phyloP scores from a whole-genome alignment of 2,888 invertebrate species.

The Cylindroiulus punctatus region DNA sequence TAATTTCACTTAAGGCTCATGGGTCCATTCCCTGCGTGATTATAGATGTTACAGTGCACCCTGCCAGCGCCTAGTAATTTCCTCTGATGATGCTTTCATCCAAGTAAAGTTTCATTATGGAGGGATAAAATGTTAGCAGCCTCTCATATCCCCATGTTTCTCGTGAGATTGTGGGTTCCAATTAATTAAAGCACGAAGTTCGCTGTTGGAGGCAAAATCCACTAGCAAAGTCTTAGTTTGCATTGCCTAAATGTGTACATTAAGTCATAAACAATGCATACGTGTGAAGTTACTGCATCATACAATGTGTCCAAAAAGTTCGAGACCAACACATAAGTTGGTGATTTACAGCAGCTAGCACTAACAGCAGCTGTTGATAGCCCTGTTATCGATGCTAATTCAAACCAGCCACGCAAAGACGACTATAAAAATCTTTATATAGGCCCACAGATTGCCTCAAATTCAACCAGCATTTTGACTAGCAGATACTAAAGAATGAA shows the following conservation, averaged over 20 bases:
- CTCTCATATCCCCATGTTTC: neutral
- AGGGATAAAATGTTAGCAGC: neutral
- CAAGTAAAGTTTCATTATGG: neutral
- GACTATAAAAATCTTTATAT: neutral
- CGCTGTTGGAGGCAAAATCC: too few relatives aligned
- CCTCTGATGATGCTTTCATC: constrained; percentile 8
- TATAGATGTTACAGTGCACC: neutral
- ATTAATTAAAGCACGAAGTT: neutral
- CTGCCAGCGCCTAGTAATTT: neutral
- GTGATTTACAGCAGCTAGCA: too few relatives aligned
- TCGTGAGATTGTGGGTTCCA: neutral
- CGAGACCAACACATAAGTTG: too few relatives aligned
- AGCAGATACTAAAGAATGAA: neutral
- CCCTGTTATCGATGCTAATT: neutral
- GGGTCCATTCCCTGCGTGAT: neutral
- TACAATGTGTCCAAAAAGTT: too few relatives aligned
- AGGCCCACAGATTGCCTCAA: neutral
- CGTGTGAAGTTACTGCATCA: too few relatives aligned
- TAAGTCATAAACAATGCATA: too few relatives aligned
- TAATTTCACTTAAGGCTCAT: neutral
- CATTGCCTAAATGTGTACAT: too few relatives aligned
- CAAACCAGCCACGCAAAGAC: neutral
- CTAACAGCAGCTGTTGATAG: too few relatives aligned
- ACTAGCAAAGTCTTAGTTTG: too few relatives aligned
- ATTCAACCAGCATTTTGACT: neutral